Conservation (phyloP, 2,888 invertebrate species). For the Cotesia congregata region DNA sequence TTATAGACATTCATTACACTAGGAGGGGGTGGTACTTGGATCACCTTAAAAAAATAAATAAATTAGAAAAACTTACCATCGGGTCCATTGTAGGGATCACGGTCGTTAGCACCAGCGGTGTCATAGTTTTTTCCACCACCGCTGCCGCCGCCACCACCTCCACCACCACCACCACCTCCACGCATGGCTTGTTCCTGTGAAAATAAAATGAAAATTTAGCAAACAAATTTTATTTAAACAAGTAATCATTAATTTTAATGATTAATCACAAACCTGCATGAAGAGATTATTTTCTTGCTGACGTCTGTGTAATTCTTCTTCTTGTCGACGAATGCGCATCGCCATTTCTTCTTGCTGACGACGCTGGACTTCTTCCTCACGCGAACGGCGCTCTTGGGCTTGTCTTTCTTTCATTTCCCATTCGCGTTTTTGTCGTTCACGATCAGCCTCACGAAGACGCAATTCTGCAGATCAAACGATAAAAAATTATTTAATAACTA, state of each 20-base stretch:
- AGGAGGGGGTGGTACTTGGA: too few relatives aligned
- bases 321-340: conserved; percentile 82
- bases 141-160: conserved; percentile 50
- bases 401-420: conserved; percentile 88
- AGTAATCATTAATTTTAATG: background rate
- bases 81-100: conserved; percentile 65
- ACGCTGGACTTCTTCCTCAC: conserved; percentile 77
- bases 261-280: conserved; percentile 77
- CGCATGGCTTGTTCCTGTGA: conserved; percentile 67
- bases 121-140: conserved; percentile 64
- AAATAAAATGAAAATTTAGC: conserved; percentile 36
- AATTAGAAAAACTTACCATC: conserved; percentile 58
- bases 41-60: conserved; percentile 9
- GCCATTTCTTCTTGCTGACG: conserved; percentile 85
- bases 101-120: conserved; percentile 60
- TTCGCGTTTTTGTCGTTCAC: conserved; percentile 87
- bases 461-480: conserved; percentile 73
- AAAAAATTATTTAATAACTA: conserved; percentile 14
- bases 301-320: conserved; percentile 86
- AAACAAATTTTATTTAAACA: conserved; percentile 15
- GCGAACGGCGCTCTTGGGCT: conserved; percentile 83
- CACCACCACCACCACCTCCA: conserved; percentile 54
- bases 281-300: conserved; percentile 91
- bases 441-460: conserved; percentile 87
- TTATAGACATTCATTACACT: too few relatives aligned